phyloP scores from a whole-genome alignment of 1,140 invertebrate species.

The Stenopsyche tienmushanensis region DNA sequence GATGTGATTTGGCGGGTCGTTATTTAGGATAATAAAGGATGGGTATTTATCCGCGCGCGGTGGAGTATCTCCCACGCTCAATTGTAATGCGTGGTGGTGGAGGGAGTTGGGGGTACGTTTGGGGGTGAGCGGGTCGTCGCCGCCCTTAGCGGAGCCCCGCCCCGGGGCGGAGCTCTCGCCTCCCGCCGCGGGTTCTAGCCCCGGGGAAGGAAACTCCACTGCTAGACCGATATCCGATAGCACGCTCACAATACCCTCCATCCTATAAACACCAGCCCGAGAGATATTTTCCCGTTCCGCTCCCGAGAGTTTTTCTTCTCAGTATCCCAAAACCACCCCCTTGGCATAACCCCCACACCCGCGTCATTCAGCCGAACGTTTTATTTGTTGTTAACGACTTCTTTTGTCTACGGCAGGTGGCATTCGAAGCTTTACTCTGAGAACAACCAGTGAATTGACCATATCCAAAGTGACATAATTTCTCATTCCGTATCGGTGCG shows the following conservation, averaged over 20 bases:
- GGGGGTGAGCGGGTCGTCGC: not conserved
- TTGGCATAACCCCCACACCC: not conserved
- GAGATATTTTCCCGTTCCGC: conserved; percentile 32
- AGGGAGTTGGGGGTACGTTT: not conserved
- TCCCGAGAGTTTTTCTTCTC: conserved; percentile 7
- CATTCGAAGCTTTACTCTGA: not conserved
- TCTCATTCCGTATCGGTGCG: not conserved
- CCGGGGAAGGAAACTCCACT: conserved; percentile 27
- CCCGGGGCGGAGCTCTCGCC: conserved; percentile 24
- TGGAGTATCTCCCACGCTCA: too few relatives aligned
- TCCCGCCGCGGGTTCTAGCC: conserved; percentile 1
- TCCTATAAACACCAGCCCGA: conserved; percentile 27
- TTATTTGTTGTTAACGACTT: conserved; percentile 12
- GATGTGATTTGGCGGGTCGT: too few relatives aligned
- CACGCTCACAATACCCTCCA: conserved; percentile 32
- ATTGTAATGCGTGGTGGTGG: too few relatives aligned
- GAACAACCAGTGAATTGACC: not conserved
- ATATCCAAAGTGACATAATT: not conserved
- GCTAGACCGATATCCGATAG: conserved; percentile 33
- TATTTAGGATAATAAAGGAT: too few relatives aligned
- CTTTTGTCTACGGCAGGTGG: conserved; percentile 9
- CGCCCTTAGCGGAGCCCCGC: conserved; percentile 3
- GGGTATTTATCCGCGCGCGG: too few relatives aligned
- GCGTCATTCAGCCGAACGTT: not conserved
- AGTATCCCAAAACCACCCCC: not conserved